phyloP scores from a whole-genome alignment of 2,888 invertebrate genomes.

The Drosophila prostipennis region DNA sequence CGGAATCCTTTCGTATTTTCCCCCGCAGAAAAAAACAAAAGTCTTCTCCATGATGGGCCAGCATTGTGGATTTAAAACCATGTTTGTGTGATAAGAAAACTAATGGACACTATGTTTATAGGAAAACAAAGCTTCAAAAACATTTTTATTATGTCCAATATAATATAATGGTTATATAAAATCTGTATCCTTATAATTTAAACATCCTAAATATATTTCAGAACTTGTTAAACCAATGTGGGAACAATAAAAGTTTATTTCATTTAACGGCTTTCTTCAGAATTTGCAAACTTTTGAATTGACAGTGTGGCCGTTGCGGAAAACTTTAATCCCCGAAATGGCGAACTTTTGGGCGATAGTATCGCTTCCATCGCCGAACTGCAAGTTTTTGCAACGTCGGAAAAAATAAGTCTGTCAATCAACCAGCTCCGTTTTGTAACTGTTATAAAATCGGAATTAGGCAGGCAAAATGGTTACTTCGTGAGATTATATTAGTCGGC shows the following conservation, averaged over 20 bases:
- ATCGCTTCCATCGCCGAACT: not conserved
- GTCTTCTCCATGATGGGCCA: not conserved
- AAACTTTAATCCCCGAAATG: not conserved
- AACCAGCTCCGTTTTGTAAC: not conserved
- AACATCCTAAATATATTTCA: too few species aligned
- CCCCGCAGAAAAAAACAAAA: not conserved
- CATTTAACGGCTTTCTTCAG: too few species aligned
- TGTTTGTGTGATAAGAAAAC: not conserved
- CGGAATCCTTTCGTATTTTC: not conserved
- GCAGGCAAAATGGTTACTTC: not conserved
- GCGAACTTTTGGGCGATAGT: not conserved
- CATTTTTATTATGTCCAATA: too few species aligned
- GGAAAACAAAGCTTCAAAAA: too few species aligned
- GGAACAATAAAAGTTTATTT: too few species aligned
- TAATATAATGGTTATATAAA: too few species aligned
- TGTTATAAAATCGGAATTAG: not conserved
- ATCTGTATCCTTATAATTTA: too few species aligned
- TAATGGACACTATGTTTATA: not conserved
- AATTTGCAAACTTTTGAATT: not conserved
- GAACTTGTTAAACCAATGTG: too few species aligned
- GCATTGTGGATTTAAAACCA: not conserved
- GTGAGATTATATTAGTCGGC: not conserved
- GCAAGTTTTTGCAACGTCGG: conserved; percentile 18
- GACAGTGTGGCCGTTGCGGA: not conserved
- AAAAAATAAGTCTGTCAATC: not conserved